A percentile compares a stretch with the other conserved stretches of the same genome.
phyloP scores from a whole-genome alignment of 2,113 vertebrate species.

The Origma solitaria region DNA sequence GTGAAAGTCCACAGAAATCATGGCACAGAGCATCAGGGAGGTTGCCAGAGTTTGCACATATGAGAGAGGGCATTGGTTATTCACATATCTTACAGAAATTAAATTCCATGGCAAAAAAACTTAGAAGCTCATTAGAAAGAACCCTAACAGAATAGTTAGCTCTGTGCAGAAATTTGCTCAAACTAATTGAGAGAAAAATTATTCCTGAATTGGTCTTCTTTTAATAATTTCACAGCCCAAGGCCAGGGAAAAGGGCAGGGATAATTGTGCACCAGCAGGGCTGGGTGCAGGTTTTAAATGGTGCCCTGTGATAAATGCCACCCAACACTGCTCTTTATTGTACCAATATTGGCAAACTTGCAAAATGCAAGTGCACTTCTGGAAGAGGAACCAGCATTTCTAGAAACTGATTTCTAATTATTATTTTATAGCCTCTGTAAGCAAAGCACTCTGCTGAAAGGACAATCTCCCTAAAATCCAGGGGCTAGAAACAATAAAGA shows the following conservation, averaged over 20 bases:
- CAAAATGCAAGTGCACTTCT: not conserved
- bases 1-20: not conserved
- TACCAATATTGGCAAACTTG: not conserved
- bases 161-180: slow-evolving; percentile 54
- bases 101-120: slow-evolving; percentile 22
- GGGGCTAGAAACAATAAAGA: not conserved
- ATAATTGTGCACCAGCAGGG: slow-evolving; percentile 54
- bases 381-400: not conserved
- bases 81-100: slow-evolving; percentile 48
- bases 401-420: not conserved
- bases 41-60: slow-evolving; percentile 30
- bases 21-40: not conserved
- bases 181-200: slow-evolving; percentile 56
- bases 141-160: not conserved
- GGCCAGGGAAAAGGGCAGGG: slow-evolving; percentile 61
- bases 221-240: slow-evolving; percentile 49
- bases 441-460: not conserved
- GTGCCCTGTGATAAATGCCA: slow-evolving; percentile 25
- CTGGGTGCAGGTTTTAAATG: slow-evolving; percentile 23
- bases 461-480: not conserved
- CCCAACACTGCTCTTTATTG: not conserved
- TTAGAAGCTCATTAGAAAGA: slow-evolving; percentile 11
- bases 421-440: not conserved
- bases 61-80: slow-evolving; percentile 60
- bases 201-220: slow-evolving; percentile 51